A percentile compares a stretch with the other conserved stretches of the same genome.
These are phyloP conservation scores for Platalea minor DNA, from an alignment of 2,797 vertebrate genomes.

Conservation along the genomic window DNA sequence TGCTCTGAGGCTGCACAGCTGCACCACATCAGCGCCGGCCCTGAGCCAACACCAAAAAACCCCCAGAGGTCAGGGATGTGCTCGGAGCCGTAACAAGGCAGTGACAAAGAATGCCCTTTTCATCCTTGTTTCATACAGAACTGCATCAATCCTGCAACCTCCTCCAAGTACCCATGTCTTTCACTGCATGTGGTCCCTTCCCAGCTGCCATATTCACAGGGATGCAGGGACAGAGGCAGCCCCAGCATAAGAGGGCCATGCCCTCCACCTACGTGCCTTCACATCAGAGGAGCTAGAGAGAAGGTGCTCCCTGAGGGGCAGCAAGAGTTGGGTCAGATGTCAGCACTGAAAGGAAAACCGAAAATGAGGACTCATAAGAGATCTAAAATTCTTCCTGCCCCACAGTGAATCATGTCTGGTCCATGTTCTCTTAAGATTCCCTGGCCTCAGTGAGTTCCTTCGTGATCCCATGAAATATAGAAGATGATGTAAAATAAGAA, in stretches of 20 bases:
- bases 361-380: background rate
- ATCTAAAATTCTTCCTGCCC: background rate
- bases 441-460: background rate
- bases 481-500: background rate
- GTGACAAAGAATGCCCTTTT: background rate
- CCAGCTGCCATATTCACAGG: background rate
- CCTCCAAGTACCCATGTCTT: background rate
- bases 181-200: background rate
- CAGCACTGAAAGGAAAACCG: background rate
- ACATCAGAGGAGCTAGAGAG: background rate
- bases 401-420: background rate
- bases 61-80: accelerated
- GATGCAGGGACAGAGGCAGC: background rate
- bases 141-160: background rate
- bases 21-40: background rate
- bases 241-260: background rate
- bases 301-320: background rate
- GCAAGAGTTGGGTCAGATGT: background rate
- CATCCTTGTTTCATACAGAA: background rate
- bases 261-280: background rate
- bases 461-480: background rate
- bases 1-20: background rate
- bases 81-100: background rate
- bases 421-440: background rate
- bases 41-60: background rate